phyloP scores from a whole-genome alignment of 1,140 invertebrate species.

The Drosophila pallidifrons region DNA sequence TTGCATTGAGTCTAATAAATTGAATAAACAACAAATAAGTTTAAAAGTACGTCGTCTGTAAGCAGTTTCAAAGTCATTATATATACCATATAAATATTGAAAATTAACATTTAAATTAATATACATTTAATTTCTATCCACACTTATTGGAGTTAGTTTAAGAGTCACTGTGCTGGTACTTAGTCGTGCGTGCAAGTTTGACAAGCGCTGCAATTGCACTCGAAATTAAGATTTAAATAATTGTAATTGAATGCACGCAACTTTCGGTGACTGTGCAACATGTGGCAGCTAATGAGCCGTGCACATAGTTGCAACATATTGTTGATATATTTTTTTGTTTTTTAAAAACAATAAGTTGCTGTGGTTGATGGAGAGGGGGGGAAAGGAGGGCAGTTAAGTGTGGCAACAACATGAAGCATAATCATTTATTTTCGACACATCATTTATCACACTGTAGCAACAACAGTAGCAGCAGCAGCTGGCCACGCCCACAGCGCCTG shows the following conservation, averaged over 20 bases:
- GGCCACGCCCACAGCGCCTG: slow-evolving; percentile 52
- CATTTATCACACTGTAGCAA: slow-evolving; percentile 67
- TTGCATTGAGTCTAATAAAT: no score
- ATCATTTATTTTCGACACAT: slow-evolving; percentile 83
- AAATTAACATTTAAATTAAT: slow-evolving; percentile 5
- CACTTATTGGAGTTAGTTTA: slow-evolving; percentile 9
- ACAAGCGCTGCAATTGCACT: neutral
- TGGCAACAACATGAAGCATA: slow-evolving; percentile 48
- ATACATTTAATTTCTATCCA: slow-evolving; percentile 10
- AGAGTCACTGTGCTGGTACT: neutral
- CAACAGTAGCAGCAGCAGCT: slow-evolving; percentile 26
- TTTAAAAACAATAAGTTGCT: slow-evolving; percentile 8
- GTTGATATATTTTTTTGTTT: slow-evolving; percentile 19
- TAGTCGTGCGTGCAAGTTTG: neutral
- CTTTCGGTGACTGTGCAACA: slow-evolving; percentile 5
- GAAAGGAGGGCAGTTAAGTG: slow-evolving; percentile 17
- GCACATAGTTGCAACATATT: slow-evolving; percentile 45
- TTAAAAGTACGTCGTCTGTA: no score
- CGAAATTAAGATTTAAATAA: neutral
- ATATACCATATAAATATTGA: no score
- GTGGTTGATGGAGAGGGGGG: neutral
- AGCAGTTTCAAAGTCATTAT: no score
- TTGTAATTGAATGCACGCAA: slow-evolving; percentile 15
- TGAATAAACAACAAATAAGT: no score
- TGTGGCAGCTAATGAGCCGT: slow-evolving; percentile 54